Conservation (phyloP, 2,888 invertebrate genomes). For the Timandra comae region DNA sequence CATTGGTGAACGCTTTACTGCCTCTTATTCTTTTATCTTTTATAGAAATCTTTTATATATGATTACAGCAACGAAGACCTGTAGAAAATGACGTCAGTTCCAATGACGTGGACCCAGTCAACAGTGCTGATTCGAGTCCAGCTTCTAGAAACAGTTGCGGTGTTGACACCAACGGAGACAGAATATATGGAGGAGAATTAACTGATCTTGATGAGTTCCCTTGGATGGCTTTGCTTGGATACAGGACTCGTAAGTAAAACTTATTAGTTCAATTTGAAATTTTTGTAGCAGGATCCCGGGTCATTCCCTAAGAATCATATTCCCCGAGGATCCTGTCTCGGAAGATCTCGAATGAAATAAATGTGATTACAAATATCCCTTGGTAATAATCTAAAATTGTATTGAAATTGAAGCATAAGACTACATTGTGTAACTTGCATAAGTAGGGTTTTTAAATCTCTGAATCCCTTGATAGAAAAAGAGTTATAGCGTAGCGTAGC, state of each 20-base stretch:
- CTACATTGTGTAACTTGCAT: no score
- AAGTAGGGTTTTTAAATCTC: no score
- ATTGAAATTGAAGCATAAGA: no score
- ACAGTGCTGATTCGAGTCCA: slow-evolving; percentile 45
- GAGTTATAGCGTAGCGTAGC: no score
- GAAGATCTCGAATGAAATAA: no score
- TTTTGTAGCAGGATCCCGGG: background rate
- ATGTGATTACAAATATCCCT: no score
- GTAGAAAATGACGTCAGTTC: slow-evolving; percentile 15
- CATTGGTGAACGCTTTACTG: no score
- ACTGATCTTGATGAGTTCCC: slow-evolving; percentile 81
- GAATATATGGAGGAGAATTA: slow-evolving; percentile 78
- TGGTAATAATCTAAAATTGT: no score
- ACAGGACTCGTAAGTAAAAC: slow-evolving; percentile 71
- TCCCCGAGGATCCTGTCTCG: background rate
- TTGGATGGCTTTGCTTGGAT: slow-evolving; percentile 79
- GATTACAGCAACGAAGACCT: slow-evolving; percentile 24
- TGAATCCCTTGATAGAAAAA: no score
- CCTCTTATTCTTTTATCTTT: no score
- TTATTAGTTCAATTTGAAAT: background rate
- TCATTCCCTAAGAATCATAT: background rate
- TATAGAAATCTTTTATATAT: no score
- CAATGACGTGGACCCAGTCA: slow-evolving; percentile 25
- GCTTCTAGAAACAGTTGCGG: slow-evolving; percentile 68
- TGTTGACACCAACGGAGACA: slow-evolving; percentile 71